Evolutionary conservation across 2,888 invertebrate species (phyloP), one percentile per base, ranked within the genome.

Genomic region (Keiferia lycopersicella): DNA sequence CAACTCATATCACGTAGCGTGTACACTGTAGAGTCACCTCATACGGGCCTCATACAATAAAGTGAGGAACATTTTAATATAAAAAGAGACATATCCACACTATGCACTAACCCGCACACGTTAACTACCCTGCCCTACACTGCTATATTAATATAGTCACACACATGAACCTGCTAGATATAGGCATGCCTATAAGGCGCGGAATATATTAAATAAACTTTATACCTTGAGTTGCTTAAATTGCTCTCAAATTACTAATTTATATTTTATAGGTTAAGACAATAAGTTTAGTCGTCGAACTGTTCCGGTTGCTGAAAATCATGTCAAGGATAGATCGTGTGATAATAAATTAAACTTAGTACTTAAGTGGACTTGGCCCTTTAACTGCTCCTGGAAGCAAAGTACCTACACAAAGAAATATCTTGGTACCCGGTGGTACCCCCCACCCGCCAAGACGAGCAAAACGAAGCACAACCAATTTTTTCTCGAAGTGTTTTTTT

Each of bases 181-280:
- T 22, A 60, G 39, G 20, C 73, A 73, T 72, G 68, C 67, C 68
- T 70, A 71, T 71, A 74, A 66, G 69, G 70, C 73, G 68, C 66
- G 67, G 76, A 82, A 80, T 83, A 82, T 79, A 82, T 83, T 80
- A 74, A 71, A 67, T 71, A 67, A 73, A 53, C 61, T 61, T 68
- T 67, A 68, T 60, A n/a, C n/a, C 48, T 50, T 56, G n/a, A 18
- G 53, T 39, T n/a, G n/a, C 18, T 48, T 30, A 8, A 34, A 34
- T 50, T 22, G 30, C 41, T 26, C 45, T 60, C 45, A 60, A 60
- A 58, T 58, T 45, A 34, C 51, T 56, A 56, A 30, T 50, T 50
- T 61, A 61, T 34, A 61, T 12, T 53, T 53, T 50, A 34, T 50
- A 50, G 60, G n/a, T n/a, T 45, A 50, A 60, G 60, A 61, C 61